Evolutionary conservation across 2,888 invertebrate genomes (phyloP).

Genomic region (Microplitis manilae): DNA sequence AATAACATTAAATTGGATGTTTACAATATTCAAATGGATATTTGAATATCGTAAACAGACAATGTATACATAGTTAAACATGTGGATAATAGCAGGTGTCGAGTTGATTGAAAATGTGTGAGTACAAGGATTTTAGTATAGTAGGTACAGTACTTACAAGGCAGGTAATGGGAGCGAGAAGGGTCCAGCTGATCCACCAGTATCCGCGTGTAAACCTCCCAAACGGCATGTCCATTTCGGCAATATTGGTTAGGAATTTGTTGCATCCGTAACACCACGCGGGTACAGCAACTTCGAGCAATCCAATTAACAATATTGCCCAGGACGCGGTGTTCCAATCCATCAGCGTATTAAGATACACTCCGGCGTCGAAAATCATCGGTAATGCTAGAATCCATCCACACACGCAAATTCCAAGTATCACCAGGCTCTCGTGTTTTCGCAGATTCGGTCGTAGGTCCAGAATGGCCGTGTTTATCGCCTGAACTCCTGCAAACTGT

Average conservation of each 20-base stretch:
- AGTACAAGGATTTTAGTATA: not conserved
- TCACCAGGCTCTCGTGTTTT: conserved; percentile 76
- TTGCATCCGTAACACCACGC: conserved; percentile 82
- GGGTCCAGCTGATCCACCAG: conserved; percentile 83
- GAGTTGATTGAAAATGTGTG: conserved; percentile 11
- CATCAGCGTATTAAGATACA: conserved; percentile 81
- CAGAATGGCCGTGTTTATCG: conserved; percentile 79
- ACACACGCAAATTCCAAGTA: conserved; percentile 77
- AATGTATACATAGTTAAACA: not conserved
- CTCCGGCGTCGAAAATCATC: conserved; percentile 84
- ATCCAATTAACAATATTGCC: conserved; percentile 81
- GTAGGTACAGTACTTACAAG: conserved; percentile 75
- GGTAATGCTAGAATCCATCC: conserved; percentile 82
- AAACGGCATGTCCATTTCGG: conserved; percentile 78
- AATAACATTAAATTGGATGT: not conserved
- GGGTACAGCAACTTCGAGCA: conserved; percentile 78
- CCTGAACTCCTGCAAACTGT: conserved; percentile 81
- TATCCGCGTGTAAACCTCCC: conserved; percentile 75
- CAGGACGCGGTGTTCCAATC: conserved; percentile 86
- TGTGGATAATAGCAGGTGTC: not conserved
- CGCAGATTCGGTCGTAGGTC: conserved; percentile 79
- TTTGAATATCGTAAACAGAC: not conserved
- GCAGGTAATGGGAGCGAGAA: conserved; percentile 80
- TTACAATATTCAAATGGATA: conserved; percentile 20
- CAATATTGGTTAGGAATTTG: conserved; percentile 75